Evolutionary conservation across 2,113 vertebrate species (phyloP).

Genomic region (Caretta caretta): DNA sequence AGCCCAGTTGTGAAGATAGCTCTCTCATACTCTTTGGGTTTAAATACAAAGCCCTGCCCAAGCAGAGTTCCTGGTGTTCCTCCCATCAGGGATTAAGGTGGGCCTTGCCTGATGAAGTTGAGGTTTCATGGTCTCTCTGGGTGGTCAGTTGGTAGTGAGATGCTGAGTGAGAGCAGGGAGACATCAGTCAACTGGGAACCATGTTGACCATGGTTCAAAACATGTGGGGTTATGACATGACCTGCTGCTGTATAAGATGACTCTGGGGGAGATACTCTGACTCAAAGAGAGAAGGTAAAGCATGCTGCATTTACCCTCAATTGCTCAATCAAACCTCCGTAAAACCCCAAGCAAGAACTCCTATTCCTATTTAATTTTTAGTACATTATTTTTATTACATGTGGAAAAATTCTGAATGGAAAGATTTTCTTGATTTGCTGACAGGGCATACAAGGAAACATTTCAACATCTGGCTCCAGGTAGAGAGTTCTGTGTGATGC

Average conservation of each 20-base stretch:
- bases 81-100: neutral
- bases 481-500: neutral
- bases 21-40: neutral
- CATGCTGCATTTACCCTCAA: neutral
- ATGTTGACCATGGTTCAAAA: neutral
- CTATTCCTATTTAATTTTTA: neutral
- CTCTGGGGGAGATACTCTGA: neutral
- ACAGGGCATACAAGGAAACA: neutral
- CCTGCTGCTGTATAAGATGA: neutral
- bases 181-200: neutral
- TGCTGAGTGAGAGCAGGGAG: neutral
- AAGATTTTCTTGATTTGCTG: neutral
- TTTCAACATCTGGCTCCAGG: slow-evolving; percentile 14
- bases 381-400: neutral
- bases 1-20: neutral
- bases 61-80: neutral
- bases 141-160: neutral
- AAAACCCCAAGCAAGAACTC: neutral
- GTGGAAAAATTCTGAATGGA: neutral
- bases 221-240: neutral
- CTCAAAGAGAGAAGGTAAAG: neutral
- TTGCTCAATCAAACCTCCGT: neutral
- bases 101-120: neutral
- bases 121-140: neutral
- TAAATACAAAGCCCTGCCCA: neutral